Base-by-base conservation (phyloP, 2,888 invertebrate species). In the Ephialtes manifestator region DNA sequence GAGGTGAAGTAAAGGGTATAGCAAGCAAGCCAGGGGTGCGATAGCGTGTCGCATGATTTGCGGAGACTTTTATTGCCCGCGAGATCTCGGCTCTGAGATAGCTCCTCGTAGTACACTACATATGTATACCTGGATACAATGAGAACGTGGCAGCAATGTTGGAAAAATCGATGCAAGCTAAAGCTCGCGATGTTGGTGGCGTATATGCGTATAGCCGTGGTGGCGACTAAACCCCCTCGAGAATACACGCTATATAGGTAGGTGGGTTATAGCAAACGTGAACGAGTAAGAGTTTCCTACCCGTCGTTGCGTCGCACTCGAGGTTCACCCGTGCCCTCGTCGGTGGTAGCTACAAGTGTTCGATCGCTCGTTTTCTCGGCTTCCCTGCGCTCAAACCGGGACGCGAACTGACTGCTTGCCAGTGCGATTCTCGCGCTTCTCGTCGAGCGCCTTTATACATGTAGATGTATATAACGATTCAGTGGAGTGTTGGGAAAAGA, bases 41-140 rank as follows among this genome's bases (percentile, higher is more conserved):
- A 89, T 92, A 89, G 92, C 92, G 92, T 92, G 92, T 92, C 92
- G 91, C 92, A 92, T 92, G 92, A 92, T 92, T 92, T 91, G 92
- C 92, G 86, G 87, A 90, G 92, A 91, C 92, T 92, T 92, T 92
- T 92, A 92, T 92, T 92, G 90, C 90, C 88, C 82, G 83, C 58
- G 85, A 87, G 90, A 90, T 90, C 87, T 87, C 83, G 65, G 67
- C 83, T 82, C 78, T 70, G 39, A 80, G 89, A 89, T 88, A 88
- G 83, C 74, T n/a, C 51, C 18, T 35, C 48, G 65, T 43, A 39
- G 20, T 13, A 39, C 35, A 18, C 11, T 39, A 8, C 28, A 15
- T 63, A 68, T 48, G 31, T 46, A 15, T 18, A 20, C 65, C 39
- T 48, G 35, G 20, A 3, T 18, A 20, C 46, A 60, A 28, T 15